Base-by-base conservation (phyloP, 1,140 invertebrate genomes). In the Cotesia glomerata region DNA sequence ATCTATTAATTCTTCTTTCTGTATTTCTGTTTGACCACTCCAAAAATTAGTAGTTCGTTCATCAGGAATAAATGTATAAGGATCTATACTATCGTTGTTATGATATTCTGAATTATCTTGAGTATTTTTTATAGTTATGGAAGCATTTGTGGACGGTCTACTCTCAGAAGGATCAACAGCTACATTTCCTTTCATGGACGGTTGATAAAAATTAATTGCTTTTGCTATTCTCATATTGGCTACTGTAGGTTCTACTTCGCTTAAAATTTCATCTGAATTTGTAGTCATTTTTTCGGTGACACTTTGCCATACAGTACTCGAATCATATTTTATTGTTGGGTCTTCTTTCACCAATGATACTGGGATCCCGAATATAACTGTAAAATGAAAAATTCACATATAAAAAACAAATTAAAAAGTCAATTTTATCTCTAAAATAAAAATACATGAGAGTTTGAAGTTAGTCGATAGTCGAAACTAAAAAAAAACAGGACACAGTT, bases 181-280 rank as follows among this genome's bases (percentile, higher is more conserved):
- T 9, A 18, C 39, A 61, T 76, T 74, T 49, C 35, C 56, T 61
- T 59, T 76, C 1, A 66, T 51, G 36, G 68, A 61, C 4, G 79
- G 74, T 61, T 75, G 71, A 59, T 79, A 74, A 32, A 76, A 63
- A 56, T 78, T 80, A 35, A 84, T 84, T 0, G 82, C 82, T 62
- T 84, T 84, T 14, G 81, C 75, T 14, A 82, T 75, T 4, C 81
- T 79, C 45, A 79, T 81, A 54, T 64, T 82, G 8, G n/a, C 62
- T 75, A 52, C 8, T 1, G n/a, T 51, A 51, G 65, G 71, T 58
- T 49, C 11, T 72, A 56, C 39, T 69, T 52, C 18, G 36, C 45
- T 65, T 14, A 14, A 51, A 18, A 45, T 26, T 58, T 18, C 7
- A 35, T 54, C 49, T 14, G 61, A 49, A 64, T 26, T 65, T 39